Evolutionary conservation across 2,113 vertebrate genomes (phyloP), one percentile per base, ranked within the genome.

Genomic region (Herpailurus yagouaroundi): DNA sequence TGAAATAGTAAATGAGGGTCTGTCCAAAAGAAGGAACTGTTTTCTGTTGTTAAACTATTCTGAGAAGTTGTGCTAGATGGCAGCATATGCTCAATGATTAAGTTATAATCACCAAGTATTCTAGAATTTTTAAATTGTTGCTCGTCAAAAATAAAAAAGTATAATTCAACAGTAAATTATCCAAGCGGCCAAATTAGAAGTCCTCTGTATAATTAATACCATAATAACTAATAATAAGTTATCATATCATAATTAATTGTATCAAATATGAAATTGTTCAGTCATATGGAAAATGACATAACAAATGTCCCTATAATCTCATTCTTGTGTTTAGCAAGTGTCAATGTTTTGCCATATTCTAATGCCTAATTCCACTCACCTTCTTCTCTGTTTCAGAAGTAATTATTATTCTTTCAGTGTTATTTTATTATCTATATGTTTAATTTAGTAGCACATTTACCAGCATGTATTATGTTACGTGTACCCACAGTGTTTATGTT

Each of bases 1-100:
- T 64, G 12, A 91, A 96, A 15, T 91, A 31, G 2, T 93, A 71
- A 83, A 84, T 92, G 11, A 63, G 4, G 1, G 10, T 45, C 29
- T 13, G 5, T 82, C 14, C 9, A 7, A 89, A 71, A 50, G 14
- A 83, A 55, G 12, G 31, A 80, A 50, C 4, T 12, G 57, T 57
- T 79, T 94, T 91, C 63, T 94, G 2, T 89, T 83, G 33, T 89
- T 82, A 81, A 97, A 95, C 33, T 89, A 38, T 97, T 95, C 92
- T 98, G 79, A 45, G 82, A 97, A 96, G 7, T 4, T 89, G 93
- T 97, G 98, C 98, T 99, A 99, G 98, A 85, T 99, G 98, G 98
- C 98, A 99, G 98, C 97, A 98, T 87, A 82, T 85, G 93, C 97
- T 98, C 88, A 91, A 97, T 88, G 64, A 52, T 89, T 14, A 57